Base-by-base conservation (phyloP, 2,888 invertebrate species). In the Caenorhabditis sp. region DNA sequence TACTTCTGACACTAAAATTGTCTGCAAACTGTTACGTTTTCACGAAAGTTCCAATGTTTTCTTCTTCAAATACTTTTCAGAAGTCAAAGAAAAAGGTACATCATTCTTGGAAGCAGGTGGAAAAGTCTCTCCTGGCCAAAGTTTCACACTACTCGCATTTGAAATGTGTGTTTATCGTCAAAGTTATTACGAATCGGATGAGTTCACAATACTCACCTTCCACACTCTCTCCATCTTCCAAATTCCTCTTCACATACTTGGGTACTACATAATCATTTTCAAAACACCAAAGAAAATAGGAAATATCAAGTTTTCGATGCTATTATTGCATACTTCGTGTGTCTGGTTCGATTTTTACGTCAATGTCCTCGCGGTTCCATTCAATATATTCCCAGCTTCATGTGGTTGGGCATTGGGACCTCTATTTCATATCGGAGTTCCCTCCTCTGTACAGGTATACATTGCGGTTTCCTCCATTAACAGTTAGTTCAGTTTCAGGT, bases 321-420 rank as follows among this genome's bases (percentile, higher is more conserved):
- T 56, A 26, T 4, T 43, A 9, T 27, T 43, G 20, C 56, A 56
- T 56, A 27, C 30, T 8, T 11, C 27, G 56, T 56, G 32, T 52
- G 6, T 9, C 13, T 52, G 17, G 17, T 9, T 52, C 8, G 52
- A 52, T 27, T 2, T 52, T 1, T 32, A 6, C 1, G 7, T 52
- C 5, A 52, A 32, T 20, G 32, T 52, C 20, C 32, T 52, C 7
- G 1, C 8, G 8, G 17, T 52, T 13, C 52, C 52, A 0, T 50
- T 20, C 35, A 32, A 20, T 5, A 9, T 52, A n/a, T n/a, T n/a
- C n/a, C n/a, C n/a, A n/a, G n/a, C n/a, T n/a, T n/a, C n/a, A n/a
- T n/a, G n/a, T n/a, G n/a, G n/a, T n/a, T n/a, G n/a, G n/a, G n/a
- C n/a, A n/a, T n/a, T n/a, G n/a, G n/a, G n/a, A n/a, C n/a, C n/a